Base-by-base conservation (phyloP, 2,797 vertebrate genomes). In the Lemur catta region DNA sequence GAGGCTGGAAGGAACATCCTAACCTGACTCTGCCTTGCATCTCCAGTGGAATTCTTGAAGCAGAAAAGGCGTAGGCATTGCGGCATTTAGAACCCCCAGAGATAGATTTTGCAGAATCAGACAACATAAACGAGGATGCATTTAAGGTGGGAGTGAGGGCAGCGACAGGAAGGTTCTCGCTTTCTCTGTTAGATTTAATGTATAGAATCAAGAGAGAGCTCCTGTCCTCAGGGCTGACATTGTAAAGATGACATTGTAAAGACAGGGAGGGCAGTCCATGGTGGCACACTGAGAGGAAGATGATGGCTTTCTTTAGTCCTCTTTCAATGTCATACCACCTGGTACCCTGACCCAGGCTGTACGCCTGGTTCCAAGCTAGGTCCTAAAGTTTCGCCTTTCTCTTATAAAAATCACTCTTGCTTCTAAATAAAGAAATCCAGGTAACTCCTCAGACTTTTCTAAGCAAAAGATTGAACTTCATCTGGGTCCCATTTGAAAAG, bases 401-500 rank as follows among this genome's bases (percentile, higher is more conserved):
- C 38, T 89, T 46, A 26, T 30, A 61, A 95, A 96, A 93, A 87
- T 71, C 85, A 78, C 38, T 55, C 57, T 85, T 59, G 63, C 79
- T 96, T 96, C 50, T 75, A 91, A 94, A 79, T 81, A 72, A 91
- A 81, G 69, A 84, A 89, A 91, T 67, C 11, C 65, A 57, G 57
- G 7, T 28, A 93, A 50, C 61, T 91, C 96, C 90, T 96, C 92
- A 78, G 85, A 90, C 79, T 94, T 78, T 65, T 96, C 97, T 72
- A 71, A 93, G 95, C 96, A 93, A 75, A 89, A 48, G 89, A 61
- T 24, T 84, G 96, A 92, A 92, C 84, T 95, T 97, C 91, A 93
- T 91, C 97, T 98, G 96, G 96, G 97, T 74, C n/a, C 87, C 89
- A 92, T 80, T 97, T 96, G 96, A 97, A 98, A 97, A 95, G 94